These are phyloP conservation scores for Pomatostomus ruficeps DNA, from an alignment of 2,113 vertebrate genomes.

Conservation along the genomic window DNA sequence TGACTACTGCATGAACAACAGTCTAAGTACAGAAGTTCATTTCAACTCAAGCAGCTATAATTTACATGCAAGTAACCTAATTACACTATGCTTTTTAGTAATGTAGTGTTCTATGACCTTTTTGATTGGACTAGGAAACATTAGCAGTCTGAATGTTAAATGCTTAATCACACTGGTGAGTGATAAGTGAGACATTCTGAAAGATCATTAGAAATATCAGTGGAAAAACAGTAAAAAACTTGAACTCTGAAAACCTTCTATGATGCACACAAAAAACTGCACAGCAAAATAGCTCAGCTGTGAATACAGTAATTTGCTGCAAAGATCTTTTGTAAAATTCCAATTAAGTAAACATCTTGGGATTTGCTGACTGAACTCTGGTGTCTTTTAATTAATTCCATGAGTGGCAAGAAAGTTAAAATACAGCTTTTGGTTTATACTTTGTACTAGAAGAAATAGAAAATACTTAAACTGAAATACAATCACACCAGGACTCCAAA, in stretches of 20 bases:
- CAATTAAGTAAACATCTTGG: not conserved
- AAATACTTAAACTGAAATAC: not conserved
- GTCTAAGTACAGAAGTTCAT: not conserved
- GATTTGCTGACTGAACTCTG: not conserved
- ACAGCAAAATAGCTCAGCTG: not conserved
- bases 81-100: not conserved
- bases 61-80: slow-evolving; percentile 17
- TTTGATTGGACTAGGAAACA: slow-evolving; percentile 12
- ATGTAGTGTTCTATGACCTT: slow-evolving; percentile 7
- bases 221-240: not conserved
- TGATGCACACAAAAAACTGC: not conserved
- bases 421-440: not conserved
- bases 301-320: not conserved
- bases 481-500: not conserved
- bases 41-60: slow-evolving; percentile 12
- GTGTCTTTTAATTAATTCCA: not conserved
- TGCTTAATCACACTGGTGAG: slow-evolving; percentile 4
- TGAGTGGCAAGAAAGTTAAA: not conserved
- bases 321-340: not conserved
- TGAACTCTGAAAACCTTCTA: not conserved
- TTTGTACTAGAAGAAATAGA: not conserved
- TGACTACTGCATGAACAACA: not conserved
- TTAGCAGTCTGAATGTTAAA: not conserved
- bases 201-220: not conserved
- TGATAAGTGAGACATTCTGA: not conserved